Base-by-base conservation (phyloP, 2,888 invertebrate species). In the Drosophila nigricruria region DNA sequence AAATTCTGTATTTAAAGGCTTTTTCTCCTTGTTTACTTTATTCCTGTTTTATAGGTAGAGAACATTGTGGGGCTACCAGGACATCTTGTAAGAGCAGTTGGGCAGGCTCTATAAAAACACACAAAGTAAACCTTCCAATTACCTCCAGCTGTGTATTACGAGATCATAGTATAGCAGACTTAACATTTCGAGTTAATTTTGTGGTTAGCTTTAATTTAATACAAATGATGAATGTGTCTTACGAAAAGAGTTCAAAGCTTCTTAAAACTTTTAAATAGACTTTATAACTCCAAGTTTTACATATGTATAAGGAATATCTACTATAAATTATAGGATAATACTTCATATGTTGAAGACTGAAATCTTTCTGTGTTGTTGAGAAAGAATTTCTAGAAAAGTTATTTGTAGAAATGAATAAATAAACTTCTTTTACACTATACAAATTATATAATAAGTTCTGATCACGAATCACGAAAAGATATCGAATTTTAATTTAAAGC, bases 61-160 rank as follows among this genome's bases (percentile, higher is more conserved):
- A 20, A 16, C 1, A 18, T 52, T 36, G 36, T n/a, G 20, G 34
- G 30, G 5, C 14, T 16, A 20, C 27, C 14, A 54, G 40, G 14
- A 57, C 36, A 52, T 62, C 56, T 74, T 45, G 54, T 73, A 60
- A 64, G 53, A 40, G 40, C 27, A 67, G 49, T 66, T 36, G 36
- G 25, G 3, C 54, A 57, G 16, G 42, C 18, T 32, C 25, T 16
- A 18, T n/a, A n/a, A 27, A 43, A 57, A 34, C 40, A 30, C 30
- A 34, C 36, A 27, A 38, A 27, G 20, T n/a, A n/a, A 36, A 9
- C 32, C 16, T 42, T 57, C 20, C 49, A 68, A 57, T 68, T 67
- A 50, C 12, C 14, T 49, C 38, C 56, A 56, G 47, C 27, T 47
- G 67, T 47, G 67, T 23, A 18, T 47, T 47, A 14, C 23, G 12